These are phyloP conservation scores for Elaphurus davidianus DNA, from an alignment of 2,113 vertebrate species.

Conservation along the genomic window DNA sequence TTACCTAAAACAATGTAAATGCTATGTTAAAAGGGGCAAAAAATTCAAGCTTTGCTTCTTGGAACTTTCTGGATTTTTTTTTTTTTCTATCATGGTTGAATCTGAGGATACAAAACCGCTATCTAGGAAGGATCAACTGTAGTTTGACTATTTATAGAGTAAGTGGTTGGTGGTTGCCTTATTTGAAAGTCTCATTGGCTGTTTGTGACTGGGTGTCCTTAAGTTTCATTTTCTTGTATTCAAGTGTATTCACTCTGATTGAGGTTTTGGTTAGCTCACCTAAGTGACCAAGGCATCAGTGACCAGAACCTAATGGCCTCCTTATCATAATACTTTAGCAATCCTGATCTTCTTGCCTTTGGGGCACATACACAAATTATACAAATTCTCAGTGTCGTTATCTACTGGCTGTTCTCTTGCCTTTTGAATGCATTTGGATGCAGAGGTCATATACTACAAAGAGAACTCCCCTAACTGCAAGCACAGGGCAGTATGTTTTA, in stretches of 20 bases:
- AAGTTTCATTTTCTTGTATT: not conserved
- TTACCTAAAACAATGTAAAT: not conserved
- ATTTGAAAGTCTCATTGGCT: not conserved
- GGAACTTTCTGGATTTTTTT: not conserved
- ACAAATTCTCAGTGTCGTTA: not conserved
- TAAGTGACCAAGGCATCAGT: not conserved
- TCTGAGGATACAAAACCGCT: not conserved
- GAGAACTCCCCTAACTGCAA: not conserved
- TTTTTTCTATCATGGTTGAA: not conserved
- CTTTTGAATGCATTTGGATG: not conserved
- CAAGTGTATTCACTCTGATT: not conserved
- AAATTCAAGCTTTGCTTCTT: not conserved
- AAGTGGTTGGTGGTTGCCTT: not conserved
- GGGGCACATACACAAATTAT: conserved; percentile 25
- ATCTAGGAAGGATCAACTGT: not conserved
- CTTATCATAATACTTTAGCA: not conserved
- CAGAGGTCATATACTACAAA: not conserved
- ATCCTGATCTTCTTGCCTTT: not conserved
- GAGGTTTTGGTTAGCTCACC: not conserved
- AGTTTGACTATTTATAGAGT: not conserved
- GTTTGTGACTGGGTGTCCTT: not conserved
- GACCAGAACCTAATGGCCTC: not conserved
- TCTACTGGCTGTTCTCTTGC: not conserved
- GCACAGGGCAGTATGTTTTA: not conserved
- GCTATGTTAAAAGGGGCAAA: not conserved